phyloP scores from a whole-genome alignment of 1,140 invertebrate species.

The Polypedilum pembai region DNA sequence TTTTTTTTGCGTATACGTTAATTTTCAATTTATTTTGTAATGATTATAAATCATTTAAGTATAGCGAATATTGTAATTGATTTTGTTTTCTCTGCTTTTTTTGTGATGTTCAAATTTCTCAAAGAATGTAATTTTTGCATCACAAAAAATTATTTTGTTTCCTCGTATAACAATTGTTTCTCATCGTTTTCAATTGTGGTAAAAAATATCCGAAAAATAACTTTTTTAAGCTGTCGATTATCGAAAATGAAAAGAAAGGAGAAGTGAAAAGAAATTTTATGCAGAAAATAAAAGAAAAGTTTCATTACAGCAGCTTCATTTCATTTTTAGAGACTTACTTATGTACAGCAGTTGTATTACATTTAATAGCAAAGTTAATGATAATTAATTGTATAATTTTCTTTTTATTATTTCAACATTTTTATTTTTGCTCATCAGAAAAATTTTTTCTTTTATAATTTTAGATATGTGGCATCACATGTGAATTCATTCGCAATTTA shows the following conservation, averaged over 20 bases:
- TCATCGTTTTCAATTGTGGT: not conserved
- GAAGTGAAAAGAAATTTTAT: not conserved
- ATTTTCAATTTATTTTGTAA: no score
- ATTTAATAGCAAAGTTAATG: slow-evolving; percentile 14
- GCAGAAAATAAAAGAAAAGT: not conserved
- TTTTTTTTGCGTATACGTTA: no score
- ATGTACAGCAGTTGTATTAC: not conserved
- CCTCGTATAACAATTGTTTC: slow-evolving; percentile 4
- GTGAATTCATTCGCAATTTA: not conserved
- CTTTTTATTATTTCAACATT: not conserved
- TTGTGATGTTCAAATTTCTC: no score
- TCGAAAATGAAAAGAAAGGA: not conserved
- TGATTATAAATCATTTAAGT: no score
- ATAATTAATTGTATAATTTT: slow-evolving; percentile 20
- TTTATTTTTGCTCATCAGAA: slow-evolving; percentile 1
- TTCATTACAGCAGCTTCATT: not conserved
- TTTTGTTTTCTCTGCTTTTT: no score
- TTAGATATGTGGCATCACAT: slow-evolving; percentile 30
- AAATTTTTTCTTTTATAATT: not conserved
- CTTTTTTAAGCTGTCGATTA: not conserved
- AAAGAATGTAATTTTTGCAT: no score
- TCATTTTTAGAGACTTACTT: not conserved
- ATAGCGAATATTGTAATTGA: no score
- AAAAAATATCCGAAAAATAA: not conserved
- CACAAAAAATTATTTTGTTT: no score